A percentile compares a stretch with the other conserved stretches of the same genome.
Conservation (phyloP, 2,113 vertebrate species). For the Bubo scandiacus region DNA sequence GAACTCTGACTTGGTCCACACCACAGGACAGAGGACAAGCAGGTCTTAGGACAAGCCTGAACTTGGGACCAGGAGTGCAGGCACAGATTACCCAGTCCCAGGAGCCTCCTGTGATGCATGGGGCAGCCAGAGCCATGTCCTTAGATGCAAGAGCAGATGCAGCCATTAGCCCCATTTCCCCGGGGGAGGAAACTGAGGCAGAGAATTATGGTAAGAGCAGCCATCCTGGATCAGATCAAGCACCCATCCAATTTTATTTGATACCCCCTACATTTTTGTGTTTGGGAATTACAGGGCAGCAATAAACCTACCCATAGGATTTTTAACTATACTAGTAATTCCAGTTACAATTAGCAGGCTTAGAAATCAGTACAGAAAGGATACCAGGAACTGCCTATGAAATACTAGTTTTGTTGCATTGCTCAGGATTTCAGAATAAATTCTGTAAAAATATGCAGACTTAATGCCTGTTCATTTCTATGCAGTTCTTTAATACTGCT, state of each 20-base stretch:
- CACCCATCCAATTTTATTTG: neutral
- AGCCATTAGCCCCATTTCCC: neutral
- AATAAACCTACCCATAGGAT: neutral
- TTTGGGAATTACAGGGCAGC: neutral
- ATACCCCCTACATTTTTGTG: rapidly evolving
- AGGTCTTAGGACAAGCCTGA: neutral
- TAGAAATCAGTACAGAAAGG: neutral
- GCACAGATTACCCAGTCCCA: neutral
- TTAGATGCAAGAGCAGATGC: neutral
- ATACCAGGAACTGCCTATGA: neutral
- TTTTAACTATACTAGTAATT: neutral
- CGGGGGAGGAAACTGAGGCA: neutral
- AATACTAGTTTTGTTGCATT: neutral
- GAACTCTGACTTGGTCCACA: neutral
- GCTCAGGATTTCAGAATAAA: neutral
- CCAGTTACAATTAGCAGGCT: neutral
- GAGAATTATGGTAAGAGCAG: neutral
- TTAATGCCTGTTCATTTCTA: neutral
- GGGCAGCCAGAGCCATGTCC: neutral
- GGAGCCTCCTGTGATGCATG: rapidly evolving
- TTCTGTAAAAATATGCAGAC: neutral
- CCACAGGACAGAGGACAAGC: neutral
- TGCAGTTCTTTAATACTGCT: neutral
- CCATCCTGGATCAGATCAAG: neutral
- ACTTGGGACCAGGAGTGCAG: neutral